These are phyloP conservation scores for Clarias pachynema DNA, from an alignment of 2,797 vertebrate species.

Conservation along the genomic window DNA sequence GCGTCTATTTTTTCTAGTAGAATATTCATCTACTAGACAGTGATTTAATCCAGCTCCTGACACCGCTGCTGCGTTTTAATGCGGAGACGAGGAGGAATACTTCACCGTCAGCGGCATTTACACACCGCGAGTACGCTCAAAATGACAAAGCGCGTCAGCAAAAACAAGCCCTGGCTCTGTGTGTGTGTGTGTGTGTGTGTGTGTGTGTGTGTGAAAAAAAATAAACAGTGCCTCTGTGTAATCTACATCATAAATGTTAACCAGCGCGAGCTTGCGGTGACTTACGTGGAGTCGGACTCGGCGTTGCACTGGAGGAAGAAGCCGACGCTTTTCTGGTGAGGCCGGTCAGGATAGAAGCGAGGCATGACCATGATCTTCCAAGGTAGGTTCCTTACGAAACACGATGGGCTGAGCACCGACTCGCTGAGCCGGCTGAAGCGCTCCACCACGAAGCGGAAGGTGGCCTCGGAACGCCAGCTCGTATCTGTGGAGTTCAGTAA, in stretches of 20 bases:
- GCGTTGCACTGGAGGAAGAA: constrained; percentile 99
- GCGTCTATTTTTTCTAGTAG: too few species aligned
- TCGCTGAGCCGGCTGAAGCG: constrained; percentile 97
- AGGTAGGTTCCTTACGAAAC: constrained; percentile 96
- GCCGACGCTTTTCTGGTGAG: constrained; percentile 98
- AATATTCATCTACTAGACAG: neutral
- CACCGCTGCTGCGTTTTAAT: neutral
- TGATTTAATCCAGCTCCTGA: neutral
- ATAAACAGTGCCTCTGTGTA: neutral
- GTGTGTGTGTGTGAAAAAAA: neutral
- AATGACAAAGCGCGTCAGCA: neutral
- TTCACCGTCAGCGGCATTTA: neutral
- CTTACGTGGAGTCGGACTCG: constrained; percentile 99
- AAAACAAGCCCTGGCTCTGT: neutral
- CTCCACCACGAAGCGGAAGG: constrained; percentile 96
- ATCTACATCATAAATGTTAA: too few species aligned
- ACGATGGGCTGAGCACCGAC: constrained; percentile 98
- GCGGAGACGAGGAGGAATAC: neutral
- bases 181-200: too few species aligned
- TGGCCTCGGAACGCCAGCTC: constrained; percentile 98
- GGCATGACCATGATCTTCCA: constrained; percentile 99
- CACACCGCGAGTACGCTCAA: neutral
- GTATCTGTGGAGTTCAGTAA: constrained; percentile 79
- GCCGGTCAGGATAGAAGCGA: constrained; percentile 95
- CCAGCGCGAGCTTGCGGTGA: neutral